Conservation (phyloP, 2,113 vertebrate species). For the Pycnonotus jocosus region DNA sequence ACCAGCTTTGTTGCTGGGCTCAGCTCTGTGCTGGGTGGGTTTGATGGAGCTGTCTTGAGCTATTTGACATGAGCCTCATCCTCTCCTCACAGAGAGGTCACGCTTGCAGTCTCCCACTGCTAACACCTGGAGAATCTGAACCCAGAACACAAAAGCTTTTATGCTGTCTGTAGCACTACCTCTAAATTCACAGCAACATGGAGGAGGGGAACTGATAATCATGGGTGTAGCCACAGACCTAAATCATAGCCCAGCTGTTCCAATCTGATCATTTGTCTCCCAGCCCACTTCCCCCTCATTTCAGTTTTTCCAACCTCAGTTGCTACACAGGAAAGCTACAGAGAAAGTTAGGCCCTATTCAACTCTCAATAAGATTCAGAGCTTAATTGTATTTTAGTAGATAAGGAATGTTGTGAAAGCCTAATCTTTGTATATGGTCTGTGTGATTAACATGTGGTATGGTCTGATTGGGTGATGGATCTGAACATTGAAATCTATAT, state of each 20-base stretch:
- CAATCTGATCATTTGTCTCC: not conserved
- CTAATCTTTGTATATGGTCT: not conserved
- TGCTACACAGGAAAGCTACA: not conserved
- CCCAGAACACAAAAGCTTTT: not conserved
- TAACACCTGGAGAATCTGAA: not conserved
- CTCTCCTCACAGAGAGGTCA: not conserved
- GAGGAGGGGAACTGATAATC: not conserved
- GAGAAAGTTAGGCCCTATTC: not conserved
- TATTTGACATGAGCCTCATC: not conserved
- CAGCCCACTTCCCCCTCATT: not conserved
- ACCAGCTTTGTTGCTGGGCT: not conserved
- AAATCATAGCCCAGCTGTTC: not conserved
- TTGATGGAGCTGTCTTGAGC: not conserved
- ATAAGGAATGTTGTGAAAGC: not conserved
- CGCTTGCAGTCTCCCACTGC: not conserved
- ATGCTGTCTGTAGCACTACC: fast-evolving
- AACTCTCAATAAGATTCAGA: not conserved
- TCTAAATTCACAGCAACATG: not conserved
- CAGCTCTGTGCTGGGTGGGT: not conserved
- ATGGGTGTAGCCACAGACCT: fast-evolving
- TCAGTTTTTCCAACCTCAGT: not conserved
- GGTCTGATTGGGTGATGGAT: not conserved
- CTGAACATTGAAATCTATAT: not conserved
- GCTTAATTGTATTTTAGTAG: not conserved
- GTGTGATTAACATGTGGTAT: not conserved